Percentiles rank a stretch among this genome's conserved stretches.
Evolutionary conservation across 2,888 invertebrate species (phyloP).

Genomic region (Lissocephala sabroskyi): DNA sequence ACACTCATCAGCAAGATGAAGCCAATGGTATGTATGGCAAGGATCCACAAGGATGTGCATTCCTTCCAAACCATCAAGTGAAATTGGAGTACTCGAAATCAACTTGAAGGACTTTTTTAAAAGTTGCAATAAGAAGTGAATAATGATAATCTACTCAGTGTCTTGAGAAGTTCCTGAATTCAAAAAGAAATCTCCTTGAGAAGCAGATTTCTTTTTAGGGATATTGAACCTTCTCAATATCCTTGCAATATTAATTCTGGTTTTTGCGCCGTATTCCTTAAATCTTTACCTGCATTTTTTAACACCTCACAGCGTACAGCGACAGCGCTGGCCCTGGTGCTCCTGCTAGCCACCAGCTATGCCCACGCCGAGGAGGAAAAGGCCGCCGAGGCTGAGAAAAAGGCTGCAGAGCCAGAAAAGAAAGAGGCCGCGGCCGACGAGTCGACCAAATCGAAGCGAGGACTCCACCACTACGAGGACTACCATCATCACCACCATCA

Average conservation of each 20-base stretch:
- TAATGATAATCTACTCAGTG: neutral
- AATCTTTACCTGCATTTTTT: too few relatives aligned
- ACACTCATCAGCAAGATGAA: constrained; percentile 68
- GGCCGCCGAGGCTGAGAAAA: constrained; percentile 73
- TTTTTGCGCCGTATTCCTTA: too few relatives aligned
- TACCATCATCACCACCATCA: constrained; percentile 67
- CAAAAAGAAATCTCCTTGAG: neutral
- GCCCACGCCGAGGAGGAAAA: constrained; percentile 76
- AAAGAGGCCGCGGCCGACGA: constrained; percentile 72
- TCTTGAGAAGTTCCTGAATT: neutral
- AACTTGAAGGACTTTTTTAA: constrained; percentile 7
- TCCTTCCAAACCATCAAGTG: too few relatives aligned
- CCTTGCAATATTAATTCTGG: too few relatives aligned
- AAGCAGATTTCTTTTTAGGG: neutral
- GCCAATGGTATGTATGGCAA: constrained; percentile 67
- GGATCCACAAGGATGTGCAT: too few relatives aligned
- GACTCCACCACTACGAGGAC: constrained; percentile 76
- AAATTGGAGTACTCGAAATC: too few relatives aligned
- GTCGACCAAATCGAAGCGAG: constrained; percentile 84
- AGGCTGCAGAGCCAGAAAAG: constrained; percentile 69
- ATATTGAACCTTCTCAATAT: too few relatives aligned
- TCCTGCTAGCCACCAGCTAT: constrained; percentile 73
- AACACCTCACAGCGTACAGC: constrained; percentile 69
- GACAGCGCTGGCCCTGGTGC: constrained; percentile 75
- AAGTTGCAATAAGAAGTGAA: neutral